Conservation (phyloP, 2,113 vertebrate genomes). For the Anser cygnoides region DNA sequence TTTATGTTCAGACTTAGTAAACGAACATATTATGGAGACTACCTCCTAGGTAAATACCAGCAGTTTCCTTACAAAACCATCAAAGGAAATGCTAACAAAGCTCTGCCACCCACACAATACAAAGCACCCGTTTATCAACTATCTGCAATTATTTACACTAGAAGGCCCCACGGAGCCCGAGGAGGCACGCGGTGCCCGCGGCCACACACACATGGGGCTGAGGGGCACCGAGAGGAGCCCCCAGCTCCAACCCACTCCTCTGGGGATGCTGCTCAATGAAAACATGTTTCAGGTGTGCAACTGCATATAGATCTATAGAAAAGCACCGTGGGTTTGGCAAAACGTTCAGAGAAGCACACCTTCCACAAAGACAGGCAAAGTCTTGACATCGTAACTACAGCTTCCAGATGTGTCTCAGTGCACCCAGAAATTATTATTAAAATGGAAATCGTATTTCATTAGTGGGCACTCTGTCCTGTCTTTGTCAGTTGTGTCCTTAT, state of each 20-base stretch:
- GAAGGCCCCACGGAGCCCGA: background rate
- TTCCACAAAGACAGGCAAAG: background rate
- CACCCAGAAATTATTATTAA: background rate
- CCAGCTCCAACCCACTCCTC: background rate
- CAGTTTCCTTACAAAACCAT: slow-evolving; percentile 21
- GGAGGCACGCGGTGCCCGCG: background rate
- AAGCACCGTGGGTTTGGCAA: background rate
- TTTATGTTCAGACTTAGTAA: background rate
- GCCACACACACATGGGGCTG: background rate
- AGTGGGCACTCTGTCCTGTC: background rate
- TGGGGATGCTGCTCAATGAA: background rate
- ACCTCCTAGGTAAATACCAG: slow-evolving; percentile 48
- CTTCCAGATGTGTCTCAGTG: slow-evolving; percentile 45
- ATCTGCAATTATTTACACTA: slow-evolving; percentile 45
- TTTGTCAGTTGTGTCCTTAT: background rate
- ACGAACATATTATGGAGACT: background rate
- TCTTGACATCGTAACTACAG: background rate
- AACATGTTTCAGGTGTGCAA: background rate
- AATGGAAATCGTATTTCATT: slow-evolving; percentile 47
- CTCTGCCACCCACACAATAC: slow-evolving; percentile 17
- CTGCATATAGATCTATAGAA: background rate
- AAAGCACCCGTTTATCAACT: slow-evolving; percentile 31
- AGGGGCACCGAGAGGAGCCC: background rate
- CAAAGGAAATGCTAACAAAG: slow-evolving; percentile 57
- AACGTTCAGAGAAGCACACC: background rate